Evolutionary conservation across 30 jellyfish, hydroid and myxozoan species (phyloP).

Genomic region (Kudoa iwatai): DNA sequence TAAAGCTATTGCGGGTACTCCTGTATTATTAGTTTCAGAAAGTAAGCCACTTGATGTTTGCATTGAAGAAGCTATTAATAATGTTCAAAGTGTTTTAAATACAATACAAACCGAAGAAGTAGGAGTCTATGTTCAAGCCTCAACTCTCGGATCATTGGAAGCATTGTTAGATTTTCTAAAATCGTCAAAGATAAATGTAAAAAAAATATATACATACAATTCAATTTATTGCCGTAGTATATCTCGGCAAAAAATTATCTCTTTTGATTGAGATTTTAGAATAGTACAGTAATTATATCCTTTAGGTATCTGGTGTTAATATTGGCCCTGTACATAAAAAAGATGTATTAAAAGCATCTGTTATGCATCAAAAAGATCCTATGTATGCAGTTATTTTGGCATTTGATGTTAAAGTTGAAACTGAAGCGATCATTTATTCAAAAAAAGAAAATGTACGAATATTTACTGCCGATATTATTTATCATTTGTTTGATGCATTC

Average conservation of each 20-base stretch:
- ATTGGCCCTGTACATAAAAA: constrained; percentile 90
- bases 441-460: constrained; percentile 55
- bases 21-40: constrained; percentile 29
- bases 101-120: constrained; percentile 49
- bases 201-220: neutral
- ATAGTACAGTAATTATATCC: neutral
- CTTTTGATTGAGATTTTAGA: neutral
- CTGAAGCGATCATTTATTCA: constrained; percentile 60
- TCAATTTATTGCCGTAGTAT: too few relatives aligned
- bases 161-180: constrained; percentile 61
- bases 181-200: constrained; percentile 64
- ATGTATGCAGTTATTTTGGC: constrained; percentile 85
- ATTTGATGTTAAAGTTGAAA: constrained; percentile 71
- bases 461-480: constrained; percentile 79
- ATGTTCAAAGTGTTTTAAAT: too few relatives aligned
- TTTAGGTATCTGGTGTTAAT: constrained; percentile 62
- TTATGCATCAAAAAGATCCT: constrained; percentile 75
- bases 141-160: constrained; percentile 84
- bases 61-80: constrained; percentile 3
- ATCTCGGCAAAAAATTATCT: too few relatives aligned
- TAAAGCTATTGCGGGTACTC: constrained; percentile 77
- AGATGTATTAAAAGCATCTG: constrained; percentile 61
- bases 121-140: constrained; percentile 93
- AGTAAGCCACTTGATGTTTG: constrained; percentile 29
- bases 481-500: constrained; percentile 52